Evolutionary conservation across 2,797 vertebrate genomes (phyloP).

Genomic region (Eulemur coronatus): DNA sequence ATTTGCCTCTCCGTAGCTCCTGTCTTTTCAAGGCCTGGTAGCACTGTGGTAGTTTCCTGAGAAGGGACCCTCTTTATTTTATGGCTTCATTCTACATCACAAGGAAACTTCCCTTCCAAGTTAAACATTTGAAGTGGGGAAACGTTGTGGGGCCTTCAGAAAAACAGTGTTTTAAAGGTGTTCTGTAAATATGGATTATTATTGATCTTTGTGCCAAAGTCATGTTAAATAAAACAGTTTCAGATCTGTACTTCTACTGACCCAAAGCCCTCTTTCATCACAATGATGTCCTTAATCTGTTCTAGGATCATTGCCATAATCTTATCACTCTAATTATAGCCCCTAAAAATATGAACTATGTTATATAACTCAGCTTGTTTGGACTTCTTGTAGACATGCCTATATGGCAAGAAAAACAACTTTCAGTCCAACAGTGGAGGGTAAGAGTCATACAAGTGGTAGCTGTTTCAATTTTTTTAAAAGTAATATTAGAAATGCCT

Average conservation of each 20-base stretch:
- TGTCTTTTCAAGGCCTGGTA: not conserved
- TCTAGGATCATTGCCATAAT: conserved; percentile 90
- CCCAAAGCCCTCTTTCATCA: conserved; percentile 84
- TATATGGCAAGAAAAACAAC: conserved; percentile 80
- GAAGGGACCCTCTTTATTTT: not conserved
- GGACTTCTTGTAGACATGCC: conserved; percentile 84
- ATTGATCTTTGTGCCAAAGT: conserved; percentile 33
- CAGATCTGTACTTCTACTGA: conserved; percentile 83
- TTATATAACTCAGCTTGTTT: conserved; percentile 90
- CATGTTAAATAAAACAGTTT: conserved; percentile 58
- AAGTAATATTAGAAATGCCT: conserved; percentile 42
- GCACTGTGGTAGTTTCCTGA: not conserved
- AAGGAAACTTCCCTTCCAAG: not conserved
- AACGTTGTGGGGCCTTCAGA: not conserved
- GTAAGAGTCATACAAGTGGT: conserved; percentile 66
- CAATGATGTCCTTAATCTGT: conserved; percentile 87
- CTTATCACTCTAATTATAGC: conserved; percentile 92
- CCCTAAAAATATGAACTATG: conserved; percentile 90
- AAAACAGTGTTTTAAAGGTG: conserved; percentile 39
- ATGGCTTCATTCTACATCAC: conserved; percentile 24
- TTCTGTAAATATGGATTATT: conserved; percentile 30
- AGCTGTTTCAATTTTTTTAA: conserved; percentile 16
- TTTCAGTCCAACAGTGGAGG: conserved; percentile 69
- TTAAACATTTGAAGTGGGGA: conserved; percentile 12
- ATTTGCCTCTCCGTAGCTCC: not conserved